Percentiles rank a stretch among this genome's conserved stretches.
Evolutionary conservation across 1,140 invertebrate species (phyloP).

Genomic region (Zaprionus inermis): DNA sequence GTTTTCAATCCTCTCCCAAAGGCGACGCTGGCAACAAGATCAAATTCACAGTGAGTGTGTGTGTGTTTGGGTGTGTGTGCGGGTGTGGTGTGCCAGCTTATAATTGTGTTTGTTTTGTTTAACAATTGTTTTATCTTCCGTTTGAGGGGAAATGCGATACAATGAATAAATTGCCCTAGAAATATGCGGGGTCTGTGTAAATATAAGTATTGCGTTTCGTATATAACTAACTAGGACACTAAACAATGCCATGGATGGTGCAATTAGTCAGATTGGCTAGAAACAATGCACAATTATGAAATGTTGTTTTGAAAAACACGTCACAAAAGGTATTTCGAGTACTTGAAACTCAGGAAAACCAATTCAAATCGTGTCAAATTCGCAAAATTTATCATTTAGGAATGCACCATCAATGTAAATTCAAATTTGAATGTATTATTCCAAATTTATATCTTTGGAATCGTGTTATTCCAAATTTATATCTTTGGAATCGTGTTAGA

Average conservation of each 20-base stretch:
- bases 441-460: no score
- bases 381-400: no score
- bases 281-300: no score
- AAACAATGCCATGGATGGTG: neutral
- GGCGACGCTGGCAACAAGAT: neutral
- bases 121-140: slow-evolving; percentile 2
- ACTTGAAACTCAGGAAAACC: no score
- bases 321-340: no score
- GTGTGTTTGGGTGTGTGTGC: neutral
- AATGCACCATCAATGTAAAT: no score
- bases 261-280: neutral
- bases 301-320: no score
- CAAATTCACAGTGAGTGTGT: slow-evolving; percentile 3
- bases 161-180: neutral
- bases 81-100: slow-evolving; percentile 5
- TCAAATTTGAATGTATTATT: no score
- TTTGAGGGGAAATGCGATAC: neutral
- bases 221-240: no score
- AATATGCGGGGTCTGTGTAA: neutral
- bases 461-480: no score
- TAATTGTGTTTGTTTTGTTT: slow-evolving; percentile 9
- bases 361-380: no score
- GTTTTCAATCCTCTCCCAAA: neutral
- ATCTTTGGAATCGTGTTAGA: no score
- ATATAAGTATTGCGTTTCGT: neutral